A percentile compares a stretch with the other conserved stretches of the same genome.
These are phyloP conservation scores for Sterna hirundo DNA, from an alignment of 2,113 vertebrate species.

Conservation along the genomic window DNA sequence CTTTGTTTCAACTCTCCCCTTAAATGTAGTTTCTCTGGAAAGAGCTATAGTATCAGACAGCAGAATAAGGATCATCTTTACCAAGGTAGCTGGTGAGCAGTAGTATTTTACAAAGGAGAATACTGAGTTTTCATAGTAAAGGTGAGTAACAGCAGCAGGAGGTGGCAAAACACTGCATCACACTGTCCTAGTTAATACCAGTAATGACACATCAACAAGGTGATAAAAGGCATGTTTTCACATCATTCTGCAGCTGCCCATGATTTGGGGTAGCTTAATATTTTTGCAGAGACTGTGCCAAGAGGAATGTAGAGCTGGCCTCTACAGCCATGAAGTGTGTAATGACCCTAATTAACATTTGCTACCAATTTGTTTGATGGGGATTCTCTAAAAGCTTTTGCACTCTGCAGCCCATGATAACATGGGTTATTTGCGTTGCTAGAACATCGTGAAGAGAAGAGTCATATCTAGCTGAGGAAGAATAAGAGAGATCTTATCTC, in stretches of 20 bases:
- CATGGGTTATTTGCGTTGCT: background rate
- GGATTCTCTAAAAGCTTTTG: background rate
- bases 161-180: background rate
- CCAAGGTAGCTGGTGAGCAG: background rate
- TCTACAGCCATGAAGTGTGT: background rate
- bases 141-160: background rate
- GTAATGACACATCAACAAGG: background rate
- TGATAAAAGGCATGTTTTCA: background rate
- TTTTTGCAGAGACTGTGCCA: background rate
- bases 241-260: background rate
- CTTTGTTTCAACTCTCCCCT: background rate
- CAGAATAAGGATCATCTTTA: background rate
- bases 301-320: background rate
- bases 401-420: background rate
- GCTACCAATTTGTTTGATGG: background rate
- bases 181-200: constrained; percentile 3
- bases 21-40: background rate
- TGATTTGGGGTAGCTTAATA: background rate
- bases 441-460: background rate
- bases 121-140: background rate
- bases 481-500: background rate
- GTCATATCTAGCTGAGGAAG: background rate
- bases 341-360: background rate
- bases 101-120: background rate
- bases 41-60: background rate